Conservation (phyloP, 1,140 invertebrate genomes). For the Drosophila subobscura region DNA sequence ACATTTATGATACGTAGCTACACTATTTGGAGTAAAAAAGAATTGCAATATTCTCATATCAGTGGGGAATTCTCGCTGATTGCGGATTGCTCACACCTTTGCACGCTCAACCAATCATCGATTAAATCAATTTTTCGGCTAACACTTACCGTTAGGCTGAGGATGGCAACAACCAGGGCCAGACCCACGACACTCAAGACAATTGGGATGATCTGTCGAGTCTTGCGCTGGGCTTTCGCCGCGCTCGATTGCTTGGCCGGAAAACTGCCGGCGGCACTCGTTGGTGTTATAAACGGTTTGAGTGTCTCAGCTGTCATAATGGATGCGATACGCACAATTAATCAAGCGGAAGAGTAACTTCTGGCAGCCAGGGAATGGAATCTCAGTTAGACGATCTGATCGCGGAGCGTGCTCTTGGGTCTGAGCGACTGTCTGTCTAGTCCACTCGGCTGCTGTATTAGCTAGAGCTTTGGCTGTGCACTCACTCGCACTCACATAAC, state of each 20-base stretch:
- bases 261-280: conserved; percentile 64
- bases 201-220: conserved; percentile 55
- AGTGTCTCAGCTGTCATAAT: conserved; percentile 83
- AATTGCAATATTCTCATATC: too few species aligned
- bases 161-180: conserved; percentile 46
- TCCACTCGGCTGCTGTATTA: conserved; percentile 40
- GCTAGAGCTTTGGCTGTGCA: conserved; percentile 23
- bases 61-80: too few species aligned
- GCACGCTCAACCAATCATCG: neutral
- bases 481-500: conserved; percentile 3
- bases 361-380: neutral
- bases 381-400: too few species aligned
- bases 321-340: conserved; percentile 37
- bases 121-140: neutral
- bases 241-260: conserved; percentile 57
- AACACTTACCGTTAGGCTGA: conserved; percentile 69
- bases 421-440: conserved; percentile 16
- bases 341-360: conserved; percentile 20
- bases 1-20: too few species aligned
- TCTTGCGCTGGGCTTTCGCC: conserved; percentile 51
- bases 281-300: conserved; percentile 79
- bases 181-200: conserved; percentile 50
- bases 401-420: too few species aligned
- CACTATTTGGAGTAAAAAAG: too few species aligned
- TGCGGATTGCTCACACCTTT: neutral